Base-by-base conservation (phyloP, 2,888 invertebrate species). In the Arenicola marina region DNA sequence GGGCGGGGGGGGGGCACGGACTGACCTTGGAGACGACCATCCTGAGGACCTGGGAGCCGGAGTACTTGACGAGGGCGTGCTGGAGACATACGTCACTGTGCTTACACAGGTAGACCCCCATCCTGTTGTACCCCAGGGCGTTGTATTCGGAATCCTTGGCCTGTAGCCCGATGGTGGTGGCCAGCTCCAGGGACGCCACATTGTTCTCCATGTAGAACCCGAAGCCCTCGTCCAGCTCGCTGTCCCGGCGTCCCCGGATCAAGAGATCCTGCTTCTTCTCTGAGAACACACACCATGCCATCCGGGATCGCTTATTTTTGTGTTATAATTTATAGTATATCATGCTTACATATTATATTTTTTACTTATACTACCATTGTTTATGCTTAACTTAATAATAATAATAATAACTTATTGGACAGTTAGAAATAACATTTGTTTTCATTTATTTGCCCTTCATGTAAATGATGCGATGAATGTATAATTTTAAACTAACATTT, bases 71-170 rank as follows among this genome's bases (percentile, higher is more conserved):
- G 21, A 71, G 65, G 2, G 71, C 65, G 29, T 71, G 71, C 58
- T 69, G 66, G 15, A 71, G 62, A 53, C 71, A 69, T 15, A 71
- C 62, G 44, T 71, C 71, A 1, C 65, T 59, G 46, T 67, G 65
- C 26, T 62, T 59, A 58, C 71, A 71, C 33, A 71, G 43, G 57
- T 71, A 71, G 7, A 69, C 62, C 1, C 71, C 71, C 67, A 70
- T 63, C 29, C 65, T 43, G 60, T 64, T 65, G 64, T 70, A 71
- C 26, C 71, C 71, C 26, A 71, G 62, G 24, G 71, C 63, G 56
- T 71, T 70, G 63, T 71, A 71, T 31, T 65, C 70, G 3, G 66
- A 67, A 55, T 71, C 70, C 34, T 56, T 57, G 4, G 59, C 51
- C 44, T 55, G 61, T 18, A 71, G 48, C 11, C 71, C 70, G 11